These are phyloP conservation scores for Baronia brevicornis DNA, from an alignment of 2,888 invertebrate species.

Conservation along the genomic window DNA sequence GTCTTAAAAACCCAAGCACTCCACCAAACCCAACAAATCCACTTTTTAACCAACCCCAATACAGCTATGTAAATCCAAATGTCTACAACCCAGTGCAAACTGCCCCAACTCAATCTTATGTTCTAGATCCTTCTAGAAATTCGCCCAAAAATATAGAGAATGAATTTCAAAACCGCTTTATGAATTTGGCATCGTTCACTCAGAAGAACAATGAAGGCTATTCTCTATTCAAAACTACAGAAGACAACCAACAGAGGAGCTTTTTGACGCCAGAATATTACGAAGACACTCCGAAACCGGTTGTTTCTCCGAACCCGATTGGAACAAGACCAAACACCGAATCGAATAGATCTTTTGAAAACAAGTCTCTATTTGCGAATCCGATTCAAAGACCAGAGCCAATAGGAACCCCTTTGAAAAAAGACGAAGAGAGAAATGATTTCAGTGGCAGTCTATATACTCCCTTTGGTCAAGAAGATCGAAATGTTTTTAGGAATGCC, in stretches of 20 bases:
- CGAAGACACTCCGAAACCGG: constrained; percentile 43
- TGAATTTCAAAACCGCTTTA: constrained; percentile 50
- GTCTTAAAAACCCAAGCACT: constrained; percentile 33
- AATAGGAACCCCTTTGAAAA: constrained; percentile 44
- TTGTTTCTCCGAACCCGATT: constrained; percentile 60
- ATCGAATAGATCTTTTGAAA: constrained; percentile 33
- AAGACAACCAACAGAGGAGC: constrained; percentile 43
- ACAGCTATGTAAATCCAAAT: constrained; percentile 49
- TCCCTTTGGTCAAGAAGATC: constrained; percentile 58
- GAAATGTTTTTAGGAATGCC: constrained; percentile 56
- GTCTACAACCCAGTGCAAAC: constrained; percentile 30
- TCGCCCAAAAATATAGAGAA: constrained; percentile 34
- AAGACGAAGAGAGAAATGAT: constrained; percentile 27
- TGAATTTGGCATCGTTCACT: constrained; percentile 63
- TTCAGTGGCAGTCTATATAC: constrained; percentile 42
- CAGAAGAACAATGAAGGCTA: constrained; percentile 68
- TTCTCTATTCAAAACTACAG: constrained; percentile 53
- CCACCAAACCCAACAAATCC: constrained; percentile 30
- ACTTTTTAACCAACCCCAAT: constrained; percentile 37
- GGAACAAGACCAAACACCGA: constrained; percentile 48
- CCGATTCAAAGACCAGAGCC: constrained; percentile 48
- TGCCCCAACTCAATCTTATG: constrained; percentile 25
- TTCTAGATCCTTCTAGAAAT: constrained; percentile 25
- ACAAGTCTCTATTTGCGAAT: constrained; percentile 49
- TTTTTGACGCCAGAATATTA: constrained; percentile 52